Evolutionary conservation across 2,888 invertebrate species (phyloP).

Genomic region (Chrysotoxum bicinctum): DNA sequence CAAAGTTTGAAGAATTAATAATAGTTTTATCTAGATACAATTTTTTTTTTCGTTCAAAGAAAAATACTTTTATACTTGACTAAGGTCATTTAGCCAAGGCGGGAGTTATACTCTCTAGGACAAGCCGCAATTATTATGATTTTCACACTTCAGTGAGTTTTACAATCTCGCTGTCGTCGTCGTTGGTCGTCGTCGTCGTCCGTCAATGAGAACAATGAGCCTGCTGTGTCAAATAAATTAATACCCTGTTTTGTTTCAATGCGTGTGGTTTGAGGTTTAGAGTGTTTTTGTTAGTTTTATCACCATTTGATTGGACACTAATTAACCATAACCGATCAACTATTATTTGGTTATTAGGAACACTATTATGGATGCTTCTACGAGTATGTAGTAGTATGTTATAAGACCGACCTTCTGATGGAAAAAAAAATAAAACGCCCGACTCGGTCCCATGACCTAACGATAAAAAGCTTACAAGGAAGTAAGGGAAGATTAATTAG

Average conservation of each 20-base stretch:
- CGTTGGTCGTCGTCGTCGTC: not conserved
- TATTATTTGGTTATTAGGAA: conserved; percentile 41
- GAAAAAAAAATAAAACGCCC: too few relatives aligned
- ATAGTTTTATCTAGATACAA: not conserved
- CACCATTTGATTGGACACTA: conserved; percentile 70
- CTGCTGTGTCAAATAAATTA: conserved; percentile 32
- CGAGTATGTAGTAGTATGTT: not conserved
- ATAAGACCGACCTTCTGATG: too few relatives aligned
- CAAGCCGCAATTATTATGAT: conserved; percentile 33
- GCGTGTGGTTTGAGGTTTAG: conserved; percentile 42
- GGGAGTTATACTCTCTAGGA: conserved; percentile 15
- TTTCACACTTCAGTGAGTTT: conserved; percentile 64
- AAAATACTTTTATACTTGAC: not conserved
- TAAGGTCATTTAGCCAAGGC: conserved; percentile 35
- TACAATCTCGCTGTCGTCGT: conserved; percentile 14
- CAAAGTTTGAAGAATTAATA: not conserved
- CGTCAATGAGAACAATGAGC: conserved; percentile 32
- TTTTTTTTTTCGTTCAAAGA: not conserved
- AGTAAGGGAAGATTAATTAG: too few relatives aligned
- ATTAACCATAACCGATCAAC: conserved; percentile 64
- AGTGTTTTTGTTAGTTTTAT: conserved; percentile 68
- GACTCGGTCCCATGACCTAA: too few relatives aligned
- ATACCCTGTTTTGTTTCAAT: conserved; percentile 21
- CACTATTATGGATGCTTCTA: not conserved
- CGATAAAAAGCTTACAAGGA: too few relatives aligned